Conservation (phyloP, 2,797 vertebrate genomes). For the Chaenodraco wilsoni region DNA sequence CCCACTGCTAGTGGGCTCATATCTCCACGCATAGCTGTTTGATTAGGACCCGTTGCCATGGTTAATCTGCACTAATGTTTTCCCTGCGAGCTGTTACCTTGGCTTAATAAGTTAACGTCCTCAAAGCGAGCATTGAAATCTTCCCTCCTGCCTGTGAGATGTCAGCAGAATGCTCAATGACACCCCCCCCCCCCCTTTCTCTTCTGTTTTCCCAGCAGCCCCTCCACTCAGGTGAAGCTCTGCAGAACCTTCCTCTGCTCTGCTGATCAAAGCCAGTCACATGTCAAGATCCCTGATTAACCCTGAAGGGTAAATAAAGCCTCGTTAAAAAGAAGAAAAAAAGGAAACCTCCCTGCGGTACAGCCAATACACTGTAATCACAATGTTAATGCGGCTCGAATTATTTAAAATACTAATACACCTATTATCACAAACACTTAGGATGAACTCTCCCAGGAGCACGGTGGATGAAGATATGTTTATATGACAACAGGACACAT, state of each 20-base stretch:
- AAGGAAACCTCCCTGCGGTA: conserved; percentile 29
- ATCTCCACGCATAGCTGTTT: conserved; percentile 44
- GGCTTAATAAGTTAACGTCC: conserved; percentile 48
- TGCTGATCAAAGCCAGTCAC: conserved; percentile 61
- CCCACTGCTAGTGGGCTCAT: conserved; percentile 38
- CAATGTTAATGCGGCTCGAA: conserved; percentile 49
- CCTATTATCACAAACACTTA: conserved; percentile 54
- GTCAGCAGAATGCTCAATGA: conserved; percentile 20
- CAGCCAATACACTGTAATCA: conserved; percentile 44
- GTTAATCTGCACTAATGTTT: conserved; percentile 72
- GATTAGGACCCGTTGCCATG: conserved; percentile 70
- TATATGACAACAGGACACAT: conserved; percentile 28
- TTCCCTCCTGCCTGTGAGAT: conserved; percentile 8
- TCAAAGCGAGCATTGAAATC: conserved; percentile 47
- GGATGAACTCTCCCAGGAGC: conserved; percentile 37
- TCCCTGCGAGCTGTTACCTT: conserved; percentile 46
- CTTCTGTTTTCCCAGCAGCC: conserved; percentile 32
- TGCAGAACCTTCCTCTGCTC: conserved; percentile 21
- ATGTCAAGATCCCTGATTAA: conserved; percentile 49
- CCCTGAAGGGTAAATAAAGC: conserved; percentile 58
- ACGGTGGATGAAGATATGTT: conserved; percentile 11
- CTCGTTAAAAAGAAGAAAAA: conserved; percentile 17
- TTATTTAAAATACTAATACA: conserved; percentile 55
- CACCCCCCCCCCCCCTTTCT: neutral
- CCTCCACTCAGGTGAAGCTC: conserved; percentile 46